phyloP scores from a whole-genome alignment of 2,113 vertebrate genomes.

The Castor canadensis region DNA sequence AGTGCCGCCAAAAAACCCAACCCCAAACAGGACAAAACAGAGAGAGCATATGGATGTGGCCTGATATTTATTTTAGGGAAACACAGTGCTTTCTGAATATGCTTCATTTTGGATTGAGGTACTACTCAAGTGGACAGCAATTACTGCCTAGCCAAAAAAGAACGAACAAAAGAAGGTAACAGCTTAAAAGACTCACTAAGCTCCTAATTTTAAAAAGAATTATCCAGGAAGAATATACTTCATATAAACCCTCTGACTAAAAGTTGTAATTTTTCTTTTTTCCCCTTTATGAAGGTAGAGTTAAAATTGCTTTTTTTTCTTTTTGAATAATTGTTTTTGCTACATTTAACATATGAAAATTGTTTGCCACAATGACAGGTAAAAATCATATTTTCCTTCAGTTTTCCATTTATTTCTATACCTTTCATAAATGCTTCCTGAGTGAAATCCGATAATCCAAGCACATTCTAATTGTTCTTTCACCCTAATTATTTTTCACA shows the following conservation, averaged over 20 bases:
- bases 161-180: too few species aligned
- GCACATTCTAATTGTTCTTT: conserved; percentile 14
- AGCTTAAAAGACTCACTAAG: neutral
- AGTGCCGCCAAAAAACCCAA: too few species aligned
- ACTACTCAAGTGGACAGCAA: too few species aligned
- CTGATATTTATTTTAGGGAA: too few species aligned
- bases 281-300: neutral
- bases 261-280: neutral
- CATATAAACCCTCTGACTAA: neutral
- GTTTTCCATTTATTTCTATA: conserved; percentile 16
- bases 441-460: neutral
- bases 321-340: neutral
- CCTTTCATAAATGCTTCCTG: neutral
- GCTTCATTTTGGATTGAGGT: too few species aligned
- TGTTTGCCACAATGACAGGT: neutral
- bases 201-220: neutral
- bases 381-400: neutral
- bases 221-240: neutral
- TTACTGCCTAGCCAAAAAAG: too few species aligned
- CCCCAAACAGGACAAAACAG: too few species aligned
- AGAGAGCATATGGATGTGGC: too few species aligned
- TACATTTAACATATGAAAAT: neutral
- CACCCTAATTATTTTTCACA: neutral
- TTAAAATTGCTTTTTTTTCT: neutral
- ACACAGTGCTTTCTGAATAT: too few species aligned